These are phyloP conservation scores for Alligator mississippiensis DNA, from an alignment of 2,113 vertebrate species.

Conservation along the genomic window DNA sequence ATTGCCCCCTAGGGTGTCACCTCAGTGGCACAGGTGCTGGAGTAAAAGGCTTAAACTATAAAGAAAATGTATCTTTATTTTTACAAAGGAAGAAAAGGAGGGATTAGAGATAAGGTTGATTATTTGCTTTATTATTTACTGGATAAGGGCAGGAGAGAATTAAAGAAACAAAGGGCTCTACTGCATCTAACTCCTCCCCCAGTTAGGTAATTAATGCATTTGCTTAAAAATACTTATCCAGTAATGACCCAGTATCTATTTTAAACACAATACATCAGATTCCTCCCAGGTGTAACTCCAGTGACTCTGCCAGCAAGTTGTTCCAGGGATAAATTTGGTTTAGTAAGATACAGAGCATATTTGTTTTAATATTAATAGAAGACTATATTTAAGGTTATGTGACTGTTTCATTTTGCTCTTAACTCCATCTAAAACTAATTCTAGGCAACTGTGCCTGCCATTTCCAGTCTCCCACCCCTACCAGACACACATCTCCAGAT, in stretches of 20 bases:
- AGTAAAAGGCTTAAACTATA: neutral
- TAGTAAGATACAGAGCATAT: neutral
- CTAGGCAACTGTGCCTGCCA: slow-evolving; percentile 66
- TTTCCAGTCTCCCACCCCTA: slow-evolving; percentile 80
- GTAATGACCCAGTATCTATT: neutral
- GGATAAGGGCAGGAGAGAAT: neutral
- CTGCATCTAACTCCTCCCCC: neutral
- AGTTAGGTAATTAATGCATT: neutral
- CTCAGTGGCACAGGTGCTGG: too few species aligned
- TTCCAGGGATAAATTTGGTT: neutral
- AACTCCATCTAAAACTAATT: slow-evolving; percentile 52
- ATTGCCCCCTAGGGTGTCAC: neutral
- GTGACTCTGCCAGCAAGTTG: neutral
- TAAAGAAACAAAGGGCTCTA: neutral
- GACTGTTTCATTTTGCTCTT: slow-evolving; percentile 10
- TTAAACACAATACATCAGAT: neutral
- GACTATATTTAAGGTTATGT: neutral
- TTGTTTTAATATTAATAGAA: neutral
- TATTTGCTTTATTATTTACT: neutral
- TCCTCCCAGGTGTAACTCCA: neutral
- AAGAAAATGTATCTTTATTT: neutral
- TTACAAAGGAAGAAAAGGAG: neutral
- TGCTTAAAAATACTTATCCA: neutral
- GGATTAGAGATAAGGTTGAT: neutral
- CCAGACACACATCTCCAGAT: slow-evolving; percentile 81